Evolutionary conservation across 1,140 invertebrate genomes (phyloP).

Genomic region (Neotoxoptera formosana): DNA sequence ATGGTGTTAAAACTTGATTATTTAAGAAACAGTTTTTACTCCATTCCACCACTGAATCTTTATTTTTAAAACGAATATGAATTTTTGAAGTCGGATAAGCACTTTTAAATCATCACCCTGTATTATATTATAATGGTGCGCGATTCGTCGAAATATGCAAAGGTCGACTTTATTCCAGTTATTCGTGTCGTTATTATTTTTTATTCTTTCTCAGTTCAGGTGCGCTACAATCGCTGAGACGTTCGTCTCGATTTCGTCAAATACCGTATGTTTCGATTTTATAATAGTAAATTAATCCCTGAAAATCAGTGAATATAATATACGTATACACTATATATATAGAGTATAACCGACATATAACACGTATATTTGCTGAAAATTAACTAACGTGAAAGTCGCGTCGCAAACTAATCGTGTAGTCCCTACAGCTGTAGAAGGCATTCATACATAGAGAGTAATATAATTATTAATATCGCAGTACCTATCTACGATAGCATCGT

Average conservation of each 20-base stretch:
- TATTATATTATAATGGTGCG: background rate
- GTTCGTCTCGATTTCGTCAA: background rate
- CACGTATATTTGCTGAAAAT: background rate
- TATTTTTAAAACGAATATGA: background rate
- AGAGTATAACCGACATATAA: background rate
- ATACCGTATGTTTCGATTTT: background rate
- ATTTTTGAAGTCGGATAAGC: background rate
- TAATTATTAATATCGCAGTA: background rate
- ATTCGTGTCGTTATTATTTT: background rate
- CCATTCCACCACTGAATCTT: background rate
- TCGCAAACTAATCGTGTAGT: background rate
- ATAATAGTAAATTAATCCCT: background rate
- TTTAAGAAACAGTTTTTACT: background rate
- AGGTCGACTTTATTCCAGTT: background rate
- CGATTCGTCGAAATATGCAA: background rate
- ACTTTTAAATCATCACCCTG: background rate
- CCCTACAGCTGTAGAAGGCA: background rate
- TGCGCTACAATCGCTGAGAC: background rate
- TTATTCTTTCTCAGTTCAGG: background rate
- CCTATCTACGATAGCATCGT: background rate
- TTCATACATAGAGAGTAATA: background rate
- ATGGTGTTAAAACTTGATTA: background rate
- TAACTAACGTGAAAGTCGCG: background rate
- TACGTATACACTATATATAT: no score
- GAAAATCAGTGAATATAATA: background rate